These are phyloP conservation scores for Leptodactylus fallax DNA, from an alignment of 2,797 vertebrate genomes.

Conservation along the genomic window DNA sequence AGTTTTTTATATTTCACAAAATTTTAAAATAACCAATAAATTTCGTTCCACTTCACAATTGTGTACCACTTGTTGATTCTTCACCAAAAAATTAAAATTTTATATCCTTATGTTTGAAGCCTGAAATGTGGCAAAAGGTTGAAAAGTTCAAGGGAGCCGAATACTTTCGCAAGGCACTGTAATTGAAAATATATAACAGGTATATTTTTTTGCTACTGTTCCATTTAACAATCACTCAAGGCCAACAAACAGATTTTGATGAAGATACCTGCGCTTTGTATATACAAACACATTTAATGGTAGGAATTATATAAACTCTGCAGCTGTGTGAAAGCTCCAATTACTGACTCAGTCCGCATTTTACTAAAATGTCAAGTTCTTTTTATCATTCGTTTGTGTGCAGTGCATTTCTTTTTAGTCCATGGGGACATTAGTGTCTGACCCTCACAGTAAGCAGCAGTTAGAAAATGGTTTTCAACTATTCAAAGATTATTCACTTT, in stretches of 20 bases:
- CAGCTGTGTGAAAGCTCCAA: background rate
- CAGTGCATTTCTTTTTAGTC: conserved; percentile 26
- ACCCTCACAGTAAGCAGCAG: conserved; percentile 20
- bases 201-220: background rate
- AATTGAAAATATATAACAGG: background rate
- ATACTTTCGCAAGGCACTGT: no score
- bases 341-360: conserved; percentile 27
- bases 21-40: no score
- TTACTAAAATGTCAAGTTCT: conserved; percentile 34
- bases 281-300: background rate
- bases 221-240: conserved; percentile 10
- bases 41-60: no score
- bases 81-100: no score
- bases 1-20: no score
- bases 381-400: conserved; percentile 36
- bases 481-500: conserved; percentile 20
- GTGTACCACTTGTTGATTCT: no score
- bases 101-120: no score
- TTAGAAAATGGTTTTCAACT: conserved; percentile 16
- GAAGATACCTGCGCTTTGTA: background rate
- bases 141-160: no score
- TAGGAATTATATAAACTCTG: background rate
- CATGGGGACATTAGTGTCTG: conserved; percentile 1
- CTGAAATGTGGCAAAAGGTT: no score
- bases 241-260: background rate